Evolutionary conservation across 2,113 vertebrate genomes (phyloP).

Genomic region (Neodontobutis hainanensis): DNA sequence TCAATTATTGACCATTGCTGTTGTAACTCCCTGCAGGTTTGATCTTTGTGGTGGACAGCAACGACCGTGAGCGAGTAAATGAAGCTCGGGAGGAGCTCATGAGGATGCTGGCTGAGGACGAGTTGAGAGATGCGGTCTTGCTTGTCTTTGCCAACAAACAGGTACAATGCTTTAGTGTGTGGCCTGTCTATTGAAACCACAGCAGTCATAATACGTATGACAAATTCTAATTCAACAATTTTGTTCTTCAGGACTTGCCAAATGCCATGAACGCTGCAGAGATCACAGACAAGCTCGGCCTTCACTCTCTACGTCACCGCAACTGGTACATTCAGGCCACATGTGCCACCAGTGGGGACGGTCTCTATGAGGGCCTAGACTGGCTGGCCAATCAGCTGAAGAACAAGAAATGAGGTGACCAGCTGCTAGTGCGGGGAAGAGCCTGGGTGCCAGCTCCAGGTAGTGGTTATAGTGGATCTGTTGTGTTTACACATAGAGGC

Average conservation of each 20-base stretch:
- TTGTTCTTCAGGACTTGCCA: constrained; percentile 86
- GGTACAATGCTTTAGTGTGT: constrained; percentile 65
- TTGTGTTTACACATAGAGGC: constrained; percentile 69
- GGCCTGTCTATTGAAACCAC: not conserved
- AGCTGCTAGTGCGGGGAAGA: constrained; percentile 46
- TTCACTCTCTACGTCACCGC: constrained; percentile 93
- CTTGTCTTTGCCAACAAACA: constrained; percentile 97
- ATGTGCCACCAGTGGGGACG: constrained; percentile 95
- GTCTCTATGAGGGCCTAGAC: constrained; percentile 95
- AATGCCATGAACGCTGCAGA: constrained; percentile 97
- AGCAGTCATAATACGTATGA: not conserved
- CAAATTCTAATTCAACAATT: not conserved
- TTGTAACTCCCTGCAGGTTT: constrained; percentile 76
- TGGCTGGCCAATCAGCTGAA: constrained; percentile 99
- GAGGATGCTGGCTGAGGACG: constrained; percentile 96
- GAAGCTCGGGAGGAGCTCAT: constrained; percentile 96
- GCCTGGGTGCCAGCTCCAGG: constrained; percentile 68
- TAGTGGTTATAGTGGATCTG: constrained; percentile 57
- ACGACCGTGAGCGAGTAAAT: constrained; percentile 94
- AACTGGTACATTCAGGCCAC: constrained; percentile 99
- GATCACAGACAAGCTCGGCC: constrained; percentile 96
- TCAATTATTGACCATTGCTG: not conserved
- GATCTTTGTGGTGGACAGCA: constrained; percentile 98
- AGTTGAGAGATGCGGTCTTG: constrained; percentile 92
- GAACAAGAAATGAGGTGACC: constrained; percentile 91